phyloP scores from a whole-genome alignment of 2,888 invertebrate species.

The Himalopsyche japonica region DNA sequence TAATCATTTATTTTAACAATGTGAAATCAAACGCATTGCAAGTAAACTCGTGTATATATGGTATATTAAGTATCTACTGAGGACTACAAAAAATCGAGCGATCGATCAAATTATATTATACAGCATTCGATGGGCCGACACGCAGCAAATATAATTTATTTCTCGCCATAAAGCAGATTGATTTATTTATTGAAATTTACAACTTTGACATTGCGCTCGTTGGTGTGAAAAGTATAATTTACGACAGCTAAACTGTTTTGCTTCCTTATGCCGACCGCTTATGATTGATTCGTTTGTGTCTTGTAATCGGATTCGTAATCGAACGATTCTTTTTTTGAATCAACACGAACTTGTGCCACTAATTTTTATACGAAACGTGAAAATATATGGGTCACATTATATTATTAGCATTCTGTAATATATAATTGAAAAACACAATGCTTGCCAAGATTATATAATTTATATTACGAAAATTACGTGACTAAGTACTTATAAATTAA shows the following conservation, averaged over 20 bases:
- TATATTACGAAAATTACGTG: no score
- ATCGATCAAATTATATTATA: constrained; percentile 26
- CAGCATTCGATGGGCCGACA: not conserved
- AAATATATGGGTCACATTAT: not conserved
- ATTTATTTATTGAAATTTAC: constrained; percentile 26
- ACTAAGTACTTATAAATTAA: no score
- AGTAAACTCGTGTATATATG: not conserved
- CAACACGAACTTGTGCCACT: not conserved
- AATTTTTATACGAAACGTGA: not conserved
- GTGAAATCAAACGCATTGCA: no score
- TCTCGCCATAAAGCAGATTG: constrained; percentile 11
- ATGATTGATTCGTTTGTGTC: not conserved
- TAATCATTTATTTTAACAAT: no score
- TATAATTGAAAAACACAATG: no score
- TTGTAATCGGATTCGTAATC: not conserved
- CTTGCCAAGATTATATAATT: no score
- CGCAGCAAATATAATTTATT: constrained; percentile 12
- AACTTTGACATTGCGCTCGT: constrained; percentile 7
- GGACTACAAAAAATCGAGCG: constrained; percentile 5
- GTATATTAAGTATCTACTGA: not conserved
- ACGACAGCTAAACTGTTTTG: not conserved
- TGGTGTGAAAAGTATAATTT: constrained; percentile 23
- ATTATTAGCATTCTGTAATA: not conserved
- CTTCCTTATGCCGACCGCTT: not conserved
- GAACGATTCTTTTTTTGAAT: not conserved